Base-by-base conservation (phyloP, 2,888 invertebrate species). In the Drosophila greeni region DNA sequence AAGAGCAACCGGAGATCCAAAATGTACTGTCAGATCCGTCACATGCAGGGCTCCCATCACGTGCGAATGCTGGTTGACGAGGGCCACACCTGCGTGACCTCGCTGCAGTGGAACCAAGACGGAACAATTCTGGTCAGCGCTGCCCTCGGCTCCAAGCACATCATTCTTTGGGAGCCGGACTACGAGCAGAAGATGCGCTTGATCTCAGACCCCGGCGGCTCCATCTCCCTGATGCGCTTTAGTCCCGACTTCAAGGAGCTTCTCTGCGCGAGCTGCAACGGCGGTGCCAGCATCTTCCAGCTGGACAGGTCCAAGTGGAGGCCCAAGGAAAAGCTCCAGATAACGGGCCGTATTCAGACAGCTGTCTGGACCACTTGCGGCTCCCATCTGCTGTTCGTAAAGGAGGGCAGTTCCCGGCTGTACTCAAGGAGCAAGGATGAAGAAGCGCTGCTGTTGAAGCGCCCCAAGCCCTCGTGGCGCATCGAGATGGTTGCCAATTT, bases 81-180 rank as follows among this genome's bases (percentile, higher is more conserved):
- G 0, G 18, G 4, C 0, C 39, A 58, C 7, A 48, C 34, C 3
- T 60, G 16, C 16, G 67, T 77, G 2, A 51, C 52, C 2, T 62
- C 58, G 0, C 24, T 77, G 20, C 70, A 77, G 20, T 75, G 75
- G 75, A 31, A 57, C 16, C 14, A 33, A 1, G 11, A 37, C 8
- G 75, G 73, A 12, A 45, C 8, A 0, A 5, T 31, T 2, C n/a
- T 77, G 43, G 40, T 37, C 9, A 70, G 58, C 18, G 57, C 62
- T 5, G 26, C 73, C 8, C 12, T 77, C 14, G 29, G 55, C 4
- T 16, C 16, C 7, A 29, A 34, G 0, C 31, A 62, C 23, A 61
- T 75, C 0, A 26, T 73, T 16, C 34, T 75, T 18, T 75, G 75
- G 75, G 39, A 68, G 0, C 34, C 67, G 24, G 70, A 70, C 3